Conservation (phyloP, 2,797 vertebrate species). For the Intellagama lesueurii region DNA sequence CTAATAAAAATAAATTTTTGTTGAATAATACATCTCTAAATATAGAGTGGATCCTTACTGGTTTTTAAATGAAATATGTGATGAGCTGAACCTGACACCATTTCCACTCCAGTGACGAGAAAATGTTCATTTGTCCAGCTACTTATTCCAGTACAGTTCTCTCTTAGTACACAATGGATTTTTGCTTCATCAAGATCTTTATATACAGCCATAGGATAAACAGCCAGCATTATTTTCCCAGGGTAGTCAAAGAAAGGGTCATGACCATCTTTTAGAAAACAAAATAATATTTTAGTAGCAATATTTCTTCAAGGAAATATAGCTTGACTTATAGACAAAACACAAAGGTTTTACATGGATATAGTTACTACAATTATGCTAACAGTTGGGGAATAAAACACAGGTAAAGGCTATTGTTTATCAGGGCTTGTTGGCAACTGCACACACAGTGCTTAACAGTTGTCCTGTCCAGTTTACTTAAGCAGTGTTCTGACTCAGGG, state of each 20-base stretch:
- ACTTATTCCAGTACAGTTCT: slow-evolving; percentile 40
- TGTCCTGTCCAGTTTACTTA: background rate
- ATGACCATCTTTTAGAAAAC: slow-evolving; percentile 29
- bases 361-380: slow-evolving; percentile 42
- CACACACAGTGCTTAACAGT: background rate
- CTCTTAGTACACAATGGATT: slow-evolving; percentile 37
- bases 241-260: slow-evolving; percentile 58
- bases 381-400: background rate
- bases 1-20: too few relatives aligned
- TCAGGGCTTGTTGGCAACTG: background rate
- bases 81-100: background rate
- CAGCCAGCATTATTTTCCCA: slow-evolving; percentile 49
- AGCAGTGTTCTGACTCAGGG: background rate
- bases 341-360: slow-evolving; percentile 35
- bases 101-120: slow-evolving; percentile 44
- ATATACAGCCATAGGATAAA: slow-evolving; percentile 27
- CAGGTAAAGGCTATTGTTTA: background rate
- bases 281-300: slow-evolving; percentile 26
- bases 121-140: slow-evolving; percentile 23
- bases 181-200: slow-evolving; percentile 35
- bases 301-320: slow-evolving; percentile 21
- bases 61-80: slow-evolving; percentile 39
- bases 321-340: slow-evolving; percentile 17
- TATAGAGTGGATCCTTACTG: slow-evolving; percentile 21
- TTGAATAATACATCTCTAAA: too few relatives aligned